Evolutionary conservation across 2,888 invertebrate genomes (phyloP).

Genomic region (Trichogramma dendrolimi): DNA sequence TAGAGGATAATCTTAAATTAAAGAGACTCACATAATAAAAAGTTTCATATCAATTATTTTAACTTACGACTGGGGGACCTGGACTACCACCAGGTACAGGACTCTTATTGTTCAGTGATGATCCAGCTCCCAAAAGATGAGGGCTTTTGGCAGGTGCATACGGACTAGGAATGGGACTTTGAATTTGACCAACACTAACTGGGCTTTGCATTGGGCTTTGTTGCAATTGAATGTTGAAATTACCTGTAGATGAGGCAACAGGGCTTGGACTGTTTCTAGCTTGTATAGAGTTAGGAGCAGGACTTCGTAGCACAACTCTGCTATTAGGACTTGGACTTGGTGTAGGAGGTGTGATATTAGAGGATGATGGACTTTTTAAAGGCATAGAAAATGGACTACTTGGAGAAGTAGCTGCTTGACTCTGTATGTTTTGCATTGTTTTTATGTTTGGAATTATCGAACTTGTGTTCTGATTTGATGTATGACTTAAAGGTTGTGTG

Average conservation of each 20-base stretch:
- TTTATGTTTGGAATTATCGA: conserved; percentile 39
- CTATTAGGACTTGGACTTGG: conserved; percentile 50
- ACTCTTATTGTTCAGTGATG: conserved; percentile 46
- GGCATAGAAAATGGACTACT: conserved; percentile 51
- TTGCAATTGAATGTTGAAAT: conserved; percentile 48
- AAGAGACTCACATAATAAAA: neutral
- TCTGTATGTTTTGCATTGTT: conserved; percentile 48
- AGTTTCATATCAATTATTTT: neutral
- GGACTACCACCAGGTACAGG: conserved; percentile 51
- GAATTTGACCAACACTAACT: conserved; percentile 48
- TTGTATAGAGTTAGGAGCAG: conserved; percentile 50
- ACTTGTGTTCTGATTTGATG: conserved; percentile 21
- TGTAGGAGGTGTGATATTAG: conserved; percentile 49
- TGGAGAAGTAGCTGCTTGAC: conserved; percentile 46
- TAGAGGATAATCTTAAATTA: neutral
- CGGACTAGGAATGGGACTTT: conserved; percentile 50
- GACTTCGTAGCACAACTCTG: conserved; percentile 44
- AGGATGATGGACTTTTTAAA: conserved; percentile 48
- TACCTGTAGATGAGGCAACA: conserved; percentile 43
- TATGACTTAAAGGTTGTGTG: conserved; percentile 31
- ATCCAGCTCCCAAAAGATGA: conserved; percentile 43
- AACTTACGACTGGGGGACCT: conserved; percentile 48
- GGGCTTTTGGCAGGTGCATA: conserved; percentile 51
- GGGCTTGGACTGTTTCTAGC: conserved; percentile 49
- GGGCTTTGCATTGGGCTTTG: conserved; percentile 50